Conservation (phyloP, 2,888 invertebrate genomes). For the Leucoma salicis region DNA sequence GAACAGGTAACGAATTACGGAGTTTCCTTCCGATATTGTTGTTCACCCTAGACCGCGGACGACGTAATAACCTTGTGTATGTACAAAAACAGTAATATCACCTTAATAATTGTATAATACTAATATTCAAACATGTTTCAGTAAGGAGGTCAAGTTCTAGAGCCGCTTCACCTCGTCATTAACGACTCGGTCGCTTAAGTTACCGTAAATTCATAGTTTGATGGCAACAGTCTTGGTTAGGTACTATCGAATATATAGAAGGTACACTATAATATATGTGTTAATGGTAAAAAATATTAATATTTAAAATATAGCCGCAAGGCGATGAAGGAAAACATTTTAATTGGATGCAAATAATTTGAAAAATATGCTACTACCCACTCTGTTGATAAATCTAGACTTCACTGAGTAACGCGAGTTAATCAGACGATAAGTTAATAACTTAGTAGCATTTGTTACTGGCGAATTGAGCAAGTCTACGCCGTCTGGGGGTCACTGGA, state of each 20-base stretch:
- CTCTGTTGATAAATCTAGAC: no score
- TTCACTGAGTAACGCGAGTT: constrained; percentile 51
- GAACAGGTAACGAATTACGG: no score
- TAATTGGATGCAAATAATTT: no score
- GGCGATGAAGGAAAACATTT: no score
- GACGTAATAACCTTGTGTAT: constrained; percentile 41
- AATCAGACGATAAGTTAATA: constrained; percentile 55
- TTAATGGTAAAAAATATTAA: no score
- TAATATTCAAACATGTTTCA: constrained; percentile 57
- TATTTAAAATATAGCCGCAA: no score
- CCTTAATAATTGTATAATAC: constrained; percentile 56
- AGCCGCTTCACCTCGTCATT: constrained; percentile 47
- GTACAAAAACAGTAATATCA: constrained; percentile 48
- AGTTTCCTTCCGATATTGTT: no score
- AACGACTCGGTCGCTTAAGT: constrained; percentile 38
- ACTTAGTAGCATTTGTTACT: constrained; percentile 44
- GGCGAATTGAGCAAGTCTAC: constrained; percentile 55
- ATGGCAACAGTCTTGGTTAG: constrained; percentile 28
- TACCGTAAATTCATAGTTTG: constrained; percentile 42
- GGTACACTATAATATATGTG: no score
- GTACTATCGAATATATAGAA: no score
- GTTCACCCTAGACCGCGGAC: constrained; percentile 46
- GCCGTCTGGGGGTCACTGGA: constrained; percentile 46
- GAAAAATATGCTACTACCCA: no score
- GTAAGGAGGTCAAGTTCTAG: constrained; percentile 72